Conservation (phyloP, 2,888 invertebrate genomes). For the Calephelis perditalis region DNA sequence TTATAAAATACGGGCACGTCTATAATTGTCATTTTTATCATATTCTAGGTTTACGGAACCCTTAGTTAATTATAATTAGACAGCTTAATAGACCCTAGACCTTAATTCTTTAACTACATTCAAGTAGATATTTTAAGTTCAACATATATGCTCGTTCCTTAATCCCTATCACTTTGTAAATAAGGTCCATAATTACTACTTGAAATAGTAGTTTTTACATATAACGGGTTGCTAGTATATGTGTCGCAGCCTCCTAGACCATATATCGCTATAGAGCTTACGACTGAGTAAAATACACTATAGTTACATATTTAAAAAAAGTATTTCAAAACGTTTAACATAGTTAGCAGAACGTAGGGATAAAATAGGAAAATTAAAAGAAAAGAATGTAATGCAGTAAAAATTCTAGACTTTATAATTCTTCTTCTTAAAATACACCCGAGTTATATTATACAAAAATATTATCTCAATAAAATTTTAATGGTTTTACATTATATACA, state of each 20-base stretch:
- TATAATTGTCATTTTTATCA: no score
- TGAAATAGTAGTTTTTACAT: conserved; percentile 20
- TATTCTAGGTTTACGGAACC: no score
- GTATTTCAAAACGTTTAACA: neutral
- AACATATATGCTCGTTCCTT: neutral
- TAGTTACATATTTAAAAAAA: neutral
- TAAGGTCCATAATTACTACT: conserved; percentile 18
- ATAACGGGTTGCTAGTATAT: conserved; percentile 55
- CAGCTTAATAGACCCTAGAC: neutral
- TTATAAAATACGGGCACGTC: no score
- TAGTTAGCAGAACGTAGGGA: no score
- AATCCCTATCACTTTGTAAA: neutral
- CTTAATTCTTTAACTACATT: conserved; percentile 12
- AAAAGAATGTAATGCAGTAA: no score
- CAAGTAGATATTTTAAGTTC: conserved; percentile 20
- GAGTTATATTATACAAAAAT: no score
- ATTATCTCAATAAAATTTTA: no score
- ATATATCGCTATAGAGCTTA: neutral
- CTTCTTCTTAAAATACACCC: no score
- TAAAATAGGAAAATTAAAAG: no score
- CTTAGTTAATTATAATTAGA: no score
- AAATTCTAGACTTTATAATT: no score
- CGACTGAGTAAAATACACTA: neutral
- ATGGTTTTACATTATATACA: no score
- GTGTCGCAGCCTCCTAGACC: conserved; percentile 40